phyloP scores from a whole-genome alignment of 1,140 invertebrate species.

The Meloidogyne hapla region DNA sequence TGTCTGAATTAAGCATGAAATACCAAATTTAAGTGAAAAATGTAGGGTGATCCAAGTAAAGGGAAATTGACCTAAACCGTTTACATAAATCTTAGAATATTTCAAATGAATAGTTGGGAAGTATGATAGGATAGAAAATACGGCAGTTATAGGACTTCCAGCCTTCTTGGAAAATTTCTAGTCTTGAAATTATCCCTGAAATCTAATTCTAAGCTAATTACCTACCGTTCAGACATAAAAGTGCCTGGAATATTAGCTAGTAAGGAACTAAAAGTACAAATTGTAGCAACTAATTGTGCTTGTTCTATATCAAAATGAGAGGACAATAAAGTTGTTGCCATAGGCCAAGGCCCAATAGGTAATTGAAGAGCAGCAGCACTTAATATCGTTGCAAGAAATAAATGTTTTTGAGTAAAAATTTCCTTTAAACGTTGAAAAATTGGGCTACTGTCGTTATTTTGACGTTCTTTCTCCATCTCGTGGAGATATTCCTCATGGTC shows the following conservation, averaged over 20 bases:
- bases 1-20: too few relatives aligned
- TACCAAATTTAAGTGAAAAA: too few relatives aligned
- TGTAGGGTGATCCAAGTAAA: too few relatives aligned
- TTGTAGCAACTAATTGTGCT: conserved; percentile 29
- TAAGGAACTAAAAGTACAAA: conserved; percentile 40
- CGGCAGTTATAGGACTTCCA: too few relatives aligned
- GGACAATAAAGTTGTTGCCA: conserved; percentile 21
- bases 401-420: conserved; percentile 30
- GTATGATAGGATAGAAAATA: too few relatives aligned
- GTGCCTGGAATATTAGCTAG: conserved; percentile 38
- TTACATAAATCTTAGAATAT: too few relatives aligned
- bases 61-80: too few relatives aligned
- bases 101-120: too few relatives aligned
- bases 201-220: too few relatives aligned
- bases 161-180: too few relatives aligned
- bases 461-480: conserved; percentile 44
- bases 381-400: conserved; percentile 43
- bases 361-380: conserved; percentile 40
- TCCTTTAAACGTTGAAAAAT: conserved; percentile 26
- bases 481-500: conserved; percentile 37
- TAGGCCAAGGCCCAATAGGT: conserved; percentile 19
- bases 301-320: conserved; percentile 8
- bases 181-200: too few relatives aligned
- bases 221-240: conserved; percentile 31
- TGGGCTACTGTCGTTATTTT: conserved; percentile 13